phyloP scores from a whole-genome alignment of 2,113 vertebrate species.

The Azemiops feae region DNA sequence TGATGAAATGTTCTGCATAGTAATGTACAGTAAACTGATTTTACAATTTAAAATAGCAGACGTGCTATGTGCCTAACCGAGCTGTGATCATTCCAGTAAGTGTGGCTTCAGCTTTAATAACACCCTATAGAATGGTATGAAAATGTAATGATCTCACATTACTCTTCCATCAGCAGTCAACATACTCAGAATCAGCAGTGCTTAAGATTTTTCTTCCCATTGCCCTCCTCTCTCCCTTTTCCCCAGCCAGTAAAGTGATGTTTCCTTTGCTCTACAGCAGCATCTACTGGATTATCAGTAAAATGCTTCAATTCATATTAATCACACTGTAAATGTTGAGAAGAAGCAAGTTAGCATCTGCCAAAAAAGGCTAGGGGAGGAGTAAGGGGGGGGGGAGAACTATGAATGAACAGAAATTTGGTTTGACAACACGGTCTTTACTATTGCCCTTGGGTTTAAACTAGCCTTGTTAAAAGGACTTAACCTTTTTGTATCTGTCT shows the following conservation, averaged over 20 bases:
- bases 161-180: slow-evolving; percentile 66
- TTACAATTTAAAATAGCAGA: slow-evolving; percentile 51
- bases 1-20: slow-evolving; percentile 63
- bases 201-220: slow-evolving; percentile 55
- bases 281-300: slow-evolving; percentile 82
- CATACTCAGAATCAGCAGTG: slow-evolving; percentile 56
- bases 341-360: slow-evolving; percentile 63
- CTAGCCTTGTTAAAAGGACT: background rate
- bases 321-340: slow-evolving; percentile 68
- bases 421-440: slow-evolving; percentile 11
- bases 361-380: slow-evolving; percentile 43
- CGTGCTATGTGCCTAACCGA: slow-evolving; percentile 42
- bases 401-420: slow-evolving; percentile 19
- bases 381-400: background rate
- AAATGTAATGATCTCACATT: slow-evolving; percentile 61
- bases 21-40: slow-evolving; percentile 57
- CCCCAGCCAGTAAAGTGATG: slow-evolving; percentile 51
- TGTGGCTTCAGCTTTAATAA: slow-evolving; percentile 40
- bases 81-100: slow-evolving; percentile 51
- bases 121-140: slow-evolving; percentile 51
- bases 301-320: slow-evolving; percentile 76
- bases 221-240: slow-evolving; percentile 56
- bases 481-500: slow-evolving; percentile 7
- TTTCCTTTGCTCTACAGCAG: slow-evolving; percentile 82
- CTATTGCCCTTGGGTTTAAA: slow-evolving; percentile 21